Evolutionary conservation across 2,113 vertebrate genomes (phyloP).

Genomic region (Carassius gibelio): DNA sequence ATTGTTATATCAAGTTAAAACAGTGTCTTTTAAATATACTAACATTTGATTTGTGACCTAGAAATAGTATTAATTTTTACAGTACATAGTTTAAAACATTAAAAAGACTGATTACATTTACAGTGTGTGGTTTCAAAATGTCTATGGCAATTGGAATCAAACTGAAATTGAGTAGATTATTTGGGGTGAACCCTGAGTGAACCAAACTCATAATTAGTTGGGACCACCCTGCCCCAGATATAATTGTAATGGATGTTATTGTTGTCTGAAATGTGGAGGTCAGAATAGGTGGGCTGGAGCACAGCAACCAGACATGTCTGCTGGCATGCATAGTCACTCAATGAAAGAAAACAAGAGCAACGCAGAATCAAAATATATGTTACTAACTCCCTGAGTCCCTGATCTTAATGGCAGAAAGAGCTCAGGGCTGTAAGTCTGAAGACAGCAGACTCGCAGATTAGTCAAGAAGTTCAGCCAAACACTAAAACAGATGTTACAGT

Average conservation of each 20-base stretch:
- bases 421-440: not conserved
- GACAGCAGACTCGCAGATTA: conserved; percentile 23
- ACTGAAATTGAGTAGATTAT: not conserved
- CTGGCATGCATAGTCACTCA: conserved; percentile 5
- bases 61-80: not conserved
- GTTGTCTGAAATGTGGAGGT: conserved; percentile 25
- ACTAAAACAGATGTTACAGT: conserved; percentile 35
- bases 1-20: not conserved
- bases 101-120: not conserved
- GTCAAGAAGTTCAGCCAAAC: conserved; percentile 7
- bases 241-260: not conserved
- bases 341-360: conserved; percentile 13
- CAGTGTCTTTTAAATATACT: not conserved
- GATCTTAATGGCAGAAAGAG: conserved; percentile 21
- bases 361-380: not conserved
- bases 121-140: not conserved
- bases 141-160: not conserved
- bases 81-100: not conserved
- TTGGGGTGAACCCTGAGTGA: not conserved
- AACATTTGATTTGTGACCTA: not conserved
- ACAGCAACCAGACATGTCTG: conserved; percentile 13
- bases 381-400: conserved; percentile 14
- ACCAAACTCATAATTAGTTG: not conserved
- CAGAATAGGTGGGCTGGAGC: not conserved
- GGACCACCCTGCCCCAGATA: conserved; percentile 4